phyloP scores from a whole-genome alignment of 1,140 invertebrate species.

The Dinoponera quadriceps region DNA sequence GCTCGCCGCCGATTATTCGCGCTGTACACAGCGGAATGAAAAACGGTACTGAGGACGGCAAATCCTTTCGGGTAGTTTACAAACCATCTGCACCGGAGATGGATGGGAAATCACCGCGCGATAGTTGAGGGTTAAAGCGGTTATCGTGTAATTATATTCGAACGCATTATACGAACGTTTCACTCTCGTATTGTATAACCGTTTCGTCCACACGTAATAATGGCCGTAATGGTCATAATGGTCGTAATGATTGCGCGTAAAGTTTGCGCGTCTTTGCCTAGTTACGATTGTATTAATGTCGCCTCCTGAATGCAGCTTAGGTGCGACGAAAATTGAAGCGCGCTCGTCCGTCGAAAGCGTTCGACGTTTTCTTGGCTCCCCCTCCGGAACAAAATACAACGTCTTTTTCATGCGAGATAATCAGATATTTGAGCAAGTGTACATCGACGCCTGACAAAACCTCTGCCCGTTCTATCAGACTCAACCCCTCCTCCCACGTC shows the following conservation, averaged over 20 bases:
- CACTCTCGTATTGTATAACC: conserved; percentile 1
- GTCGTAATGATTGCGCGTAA: neutral
- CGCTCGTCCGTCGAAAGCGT: neutral
- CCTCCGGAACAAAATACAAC: neutral
- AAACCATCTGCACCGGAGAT: neutral
- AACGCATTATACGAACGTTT: neutral
- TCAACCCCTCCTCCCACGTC: neutral
- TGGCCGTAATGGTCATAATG: conserved; percentile 22
- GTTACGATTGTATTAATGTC: conserved; percentile 14
- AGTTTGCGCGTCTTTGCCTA: neutral
- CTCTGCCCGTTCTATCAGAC: conserved; percentile 13
- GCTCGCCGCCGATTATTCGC: neutral
- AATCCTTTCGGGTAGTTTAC: conserved; percentile 5
- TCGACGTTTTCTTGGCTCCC: conserved; percentile 1
- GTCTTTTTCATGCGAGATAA: conserved; percentile 17
- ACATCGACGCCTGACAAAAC: conserved; percentile 34
- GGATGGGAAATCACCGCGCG: neutral
- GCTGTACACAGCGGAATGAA: neutral
- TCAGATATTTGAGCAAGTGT: conserved; percentile 64
- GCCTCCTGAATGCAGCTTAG: neutral
- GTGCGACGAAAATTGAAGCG: conserved; percentile 21
- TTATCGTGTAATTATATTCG: conserved; percentile 25
- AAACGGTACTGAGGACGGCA: neutral
- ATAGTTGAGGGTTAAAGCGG: neutral
- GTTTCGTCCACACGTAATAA: conserved; percentile 2